Conservation (phyloP, 2,797 vertebrate genomes). For the Apogon hyalosoma region DNA sequence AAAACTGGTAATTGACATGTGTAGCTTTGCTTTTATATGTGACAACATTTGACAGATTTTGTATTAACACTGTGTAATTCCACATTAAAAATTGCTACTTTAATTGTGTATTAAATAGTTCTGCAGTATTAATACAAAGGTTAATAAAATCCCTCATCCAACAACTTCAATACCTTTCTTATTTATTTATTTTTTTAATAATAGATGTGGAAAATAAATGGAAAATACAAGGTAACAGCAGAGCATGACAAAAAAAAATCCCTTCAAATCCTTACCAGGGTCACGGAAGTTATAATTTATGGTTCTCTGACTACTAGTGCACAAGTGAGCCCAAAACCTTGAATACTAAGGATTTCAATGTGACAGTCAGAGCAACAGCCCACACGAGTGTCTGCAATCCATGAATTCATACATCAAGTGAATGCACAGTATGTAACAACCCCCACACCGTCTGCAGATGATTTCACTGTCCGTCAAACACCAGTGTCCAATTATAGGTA, state of each 20-base stretch:
- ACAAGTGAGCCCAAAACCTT: slow-evolving; percentile 11
- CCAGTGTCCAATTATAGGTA: too few species aligned
- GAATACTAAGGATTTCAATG: neutral
- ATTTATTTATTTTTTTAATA: neutral
- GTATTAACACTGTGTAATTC: too few species aligned
- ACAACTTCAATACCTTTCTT: neutral
- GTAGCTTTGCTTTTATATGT: too few species aligned
- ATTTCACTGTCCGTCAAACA: neutral
- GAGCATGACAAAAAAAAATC: neutral
- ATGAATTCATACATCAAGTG: slow-evolving; percentile 5
- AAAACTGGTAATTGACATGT: neutral
- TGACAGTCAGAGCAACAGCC: neutral
- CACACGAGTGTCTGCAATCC: neutral
- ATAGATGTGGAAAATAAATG: neutral
- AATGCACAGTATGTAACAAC: neutral
- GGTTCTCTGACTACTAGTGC: neutral
- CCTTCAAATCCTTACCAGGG: too few species aligned
- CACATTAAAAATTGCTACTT: too few species aligned
- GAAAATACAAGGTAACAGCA: neutral
- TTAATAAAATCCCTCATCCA: neutral
- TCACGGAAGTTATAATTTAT: neutral
- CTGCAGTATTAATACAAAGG: too few species aligned
- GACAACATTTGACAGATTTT: too few species aligned
- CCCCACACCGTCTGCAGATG: neutral
- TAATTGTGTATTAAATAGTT: too few species aligned